A percentile compares a stretch with the other conserved stretches of the same genome.
Conservation (phyloP, 2,888 invertebrate species). For the Oxycera nigricornis region DNA sequence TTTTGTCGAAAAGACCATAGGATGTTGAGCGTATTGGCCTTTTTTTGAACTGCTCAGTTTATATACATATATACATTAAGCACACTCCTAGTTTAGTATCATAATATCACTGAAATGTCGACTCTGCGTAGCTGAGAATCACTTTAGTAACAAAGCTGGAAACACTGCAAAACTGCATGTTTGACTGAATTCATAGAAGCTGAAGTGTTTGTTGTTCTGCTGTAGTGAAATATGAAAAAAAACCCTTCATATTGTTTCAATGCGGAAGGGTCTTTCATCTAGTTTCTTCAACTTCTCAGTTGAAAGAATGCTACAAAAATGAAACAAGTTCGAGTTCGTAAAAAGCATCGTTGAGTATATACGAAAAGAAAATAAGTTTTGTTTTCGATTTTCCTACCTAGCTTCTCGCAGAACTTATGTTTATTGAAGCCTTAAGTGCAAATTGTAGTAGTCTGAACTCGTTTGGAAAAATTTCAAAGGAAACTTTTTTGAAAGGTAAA, state of each 20-base stretch:
- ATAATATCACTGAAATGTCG: too few relatives aligned
- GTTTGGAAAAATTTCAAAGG: not conserved
- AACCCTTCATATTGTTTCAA: not conserved
- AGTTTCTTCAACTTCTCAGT: not conserved
- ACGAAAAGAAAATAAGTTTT: not conserved
- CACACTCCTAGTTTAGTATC: too few relatives aligned
- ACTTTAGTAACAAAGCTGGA: too few relatives aligned
- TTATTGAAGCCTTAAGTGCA: constrained; percentile 16
- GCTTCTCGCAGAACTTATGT: constrained; percentile 10
- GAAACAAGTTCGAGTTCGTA: constrained; percentile 1
- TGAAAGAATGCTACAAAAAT: constrained; percentile 17
- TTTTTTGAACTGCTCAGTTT: too few relatives aligned
- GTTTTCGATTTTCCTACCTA: not conserved
- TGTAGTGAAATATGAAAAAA: not conserved
- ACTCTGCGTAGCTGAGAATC: too few relatives aligned
- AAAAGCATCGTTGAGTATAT: not conserved
- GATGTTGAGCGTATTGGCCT: too few relatives aligned
- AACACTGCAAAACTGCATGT: too few relatives aligned
- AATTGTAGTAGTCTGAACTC: not conserved
- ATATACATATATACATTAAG: too few relatives aligned
- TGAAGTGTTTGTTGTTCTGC: not conserved
- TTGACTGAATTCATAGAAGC: not conserved
- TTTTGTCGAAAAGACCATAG: too few relatives aligned
- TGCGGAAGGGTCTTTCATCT: not conserved
- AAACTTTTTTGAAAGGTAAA: constrained; percentile 18